Evolutionary conservation across 2,113 vertebrate species (phyloP).

Genomic region (Engraulis encrasicolus): DNA sequence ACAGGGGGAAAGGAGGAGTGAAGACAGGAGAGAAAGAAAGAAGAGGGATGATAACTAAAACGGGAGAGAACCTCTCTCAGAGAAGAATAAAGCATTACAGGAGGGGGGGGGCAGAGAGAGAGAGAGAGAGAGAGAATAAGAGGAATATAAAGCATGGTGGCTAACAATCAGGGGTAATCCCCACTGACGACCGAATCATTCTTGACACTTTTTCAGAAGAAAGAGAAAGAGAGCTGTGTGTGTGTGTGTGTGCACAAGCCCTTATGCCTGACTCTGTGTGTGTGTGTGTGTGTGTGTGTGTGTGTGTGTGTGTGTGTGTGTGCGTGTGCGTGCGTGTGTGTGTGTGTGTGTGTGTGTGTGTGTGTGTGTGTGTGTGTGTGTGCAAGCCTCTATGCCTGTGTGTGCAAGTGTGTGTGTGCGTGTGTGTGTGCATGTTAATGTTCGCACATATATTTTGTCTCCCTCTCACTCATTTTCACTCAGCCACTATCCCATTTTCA

Average conservation of each 20-base stretch:
- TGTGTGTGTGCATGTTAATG: too few relatives aligned
- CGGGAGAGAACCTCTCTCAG: too few relatives aligned
- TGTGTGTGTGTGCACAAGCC: too few relatives aligned
- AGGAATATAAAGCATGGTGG: background rate
- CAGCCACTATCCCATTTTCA: background rate
- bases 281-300: background rate
- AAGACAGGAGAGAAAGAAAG: too few relatives aligned
- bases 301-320: background rate
- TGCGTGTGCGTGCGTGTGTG: background rate
- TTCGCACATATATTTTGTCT: too few relatives aligned
- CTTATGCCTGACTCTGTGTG: too few relatives aligned
- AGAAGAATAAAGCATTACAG: too few relatives aligned
- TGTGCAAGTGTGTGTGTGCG: background rate
- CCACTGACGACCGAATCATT: conserved; percentile 14
- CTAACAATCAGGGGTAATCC: conserved; percentile 19
- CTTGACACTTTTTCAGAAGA: background rate
- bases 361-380: background rate
- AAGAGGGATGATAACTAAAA: too few relatives aligned
- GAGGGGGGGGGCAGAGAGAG: background rate
- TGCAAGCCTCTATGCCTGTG: background rate
- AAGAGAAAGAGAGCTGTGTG: background rate
- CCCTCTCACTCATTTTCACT: background rate
- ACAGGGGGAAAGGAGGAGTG: too few relatives aligned
- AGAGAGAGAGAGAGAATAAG: too few relatives aligned
- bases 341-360: background rate